Evolutionary conservation across 2,888 invertebrate species (phyloP).

Genomic region (Archaeoteleia sp.): DNA sequence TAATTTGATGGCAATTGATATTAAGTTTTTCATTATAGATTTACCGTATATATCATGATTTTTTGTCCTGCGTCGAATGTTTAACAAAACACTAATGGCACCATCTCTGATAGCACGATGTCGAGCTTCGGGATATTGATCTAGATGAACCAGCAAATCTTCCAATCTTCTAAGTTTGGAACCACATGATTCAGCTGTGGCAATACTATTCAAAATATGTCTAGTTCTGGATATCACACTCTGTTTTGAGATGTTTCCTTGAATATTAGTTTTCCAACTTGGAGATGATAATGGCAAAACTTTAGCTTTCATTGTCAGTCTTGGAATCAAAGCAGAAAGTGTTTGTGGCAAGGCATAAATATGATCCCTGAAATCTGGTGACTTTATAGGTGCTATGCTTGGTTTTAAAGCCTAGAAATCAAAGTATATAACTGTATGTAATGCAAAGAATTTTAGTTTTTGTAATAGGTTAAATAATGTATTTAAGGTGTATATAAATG

Average conservation of each 20-base stretch:
- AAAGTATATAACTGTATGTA: too few relatives aligned
- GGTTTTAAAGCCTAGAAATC: too few relatives aligned
- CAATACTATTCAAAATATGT: constrained; percentile 81
- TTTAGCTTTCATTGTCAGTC: constrained; percentile 66
- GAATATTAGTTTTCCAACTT: constrained; percentile 76
- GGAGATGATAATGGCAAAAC: constrained; percentile 65
- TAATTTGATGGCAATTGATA: too few relatives aligned
- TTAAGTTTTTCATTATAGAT: too few relatives aligned
- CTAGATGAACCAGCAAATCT: constrained; percentile 83
- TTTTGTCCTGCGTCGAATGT: constrained; percentile 75
- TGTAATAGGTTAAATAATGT: too few relatives aligned
- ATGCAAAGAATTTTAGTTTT: too few relatives aligned
- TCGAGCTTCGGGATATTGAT: constrained; percentile 84
- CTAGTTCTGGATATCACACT: constrained; percentile 81
- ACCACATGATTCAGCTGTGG: constrained; percentile 77
- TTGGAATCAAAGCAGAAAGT: constrained; percentile 73
- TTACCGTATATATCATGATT: constrained; percentile 70
- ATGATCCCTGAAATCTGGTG: constrained; percentile 52
- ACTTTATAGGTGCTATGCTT: constrained; percentile 20
- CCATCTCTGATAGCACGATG: constrained; percentile 86
- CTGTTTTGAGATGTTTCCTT: constrained; percentile 73
- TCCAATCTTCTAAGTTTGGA: constrained; percentile 80
- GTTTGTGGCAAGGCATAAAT: constrained; percentile 72
- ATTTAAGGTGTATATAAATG: too few relatives aligned
- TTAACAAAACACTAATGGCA: constrained; percentile 80